Evolutionary conservation across 2,888 invertebrate species (phyloP), one percentile per base, ranked within the genome.

Genomic region (Bugulina stolonifera): DNA sequence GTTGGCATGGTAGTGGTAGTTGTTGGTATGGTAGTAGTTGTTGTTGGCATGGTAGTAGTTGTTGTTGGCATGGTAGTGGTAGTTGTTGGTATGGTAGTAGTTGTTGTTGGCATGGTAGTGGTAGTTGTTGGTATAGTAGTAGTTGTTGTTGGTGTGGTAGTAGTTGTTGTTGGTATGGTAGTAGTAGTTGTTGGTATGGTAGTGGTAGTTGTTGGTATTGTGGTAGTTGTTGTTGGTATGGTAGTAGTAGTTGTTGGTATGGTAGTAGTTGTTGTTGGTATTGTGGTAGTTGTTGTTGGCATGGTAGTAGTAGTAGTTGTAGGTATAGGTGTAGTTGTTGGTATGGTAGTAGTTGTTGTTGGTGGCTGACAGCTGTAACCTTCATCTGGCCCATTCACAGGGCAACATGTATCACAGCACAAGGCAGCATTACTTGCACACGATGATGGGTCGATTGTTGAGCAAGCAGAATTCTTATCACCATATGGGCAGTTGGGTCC

Each of bases 61-160:
- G 57, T 5, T 57, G 57, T 57, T 57, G n/a, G n/a, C n/a, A n/a
- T n/a, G n/a, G 57, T 57, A 57, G 57, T 57, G n/a, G 57, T 57
- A 57, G 57, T 57, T 57, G 57, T 3, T 57, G 57, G 5, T 57
- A 23, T 57, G 10, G 57, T 57, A 23, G 57, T 57, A 27, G 57
- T 57, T 57, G 57, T 5, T 57, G 10, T 23, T 57, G 57, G 5
- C 3, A 23, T 57, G 10, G 57, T 57, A 25, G 57, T 27, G 3
- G 57, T 5, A 5, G 57, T 57, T 57, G 57, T 43, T 10, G 43
- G 5, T 10, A 18, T 43, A 43, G 55, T 55, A 23, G 55, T 18
- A 5, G 55, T 5, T 55, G 55, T 55, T 23, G 55, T 25, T 18
- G 55, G 5, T 18, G 23, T 55, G 5, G 55, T 55, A 18, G 55